Evolutionary conservation across 2,797 vertebrate genomes (phyloP).

Genomic region (Denticeps clupeoides): DNA sequence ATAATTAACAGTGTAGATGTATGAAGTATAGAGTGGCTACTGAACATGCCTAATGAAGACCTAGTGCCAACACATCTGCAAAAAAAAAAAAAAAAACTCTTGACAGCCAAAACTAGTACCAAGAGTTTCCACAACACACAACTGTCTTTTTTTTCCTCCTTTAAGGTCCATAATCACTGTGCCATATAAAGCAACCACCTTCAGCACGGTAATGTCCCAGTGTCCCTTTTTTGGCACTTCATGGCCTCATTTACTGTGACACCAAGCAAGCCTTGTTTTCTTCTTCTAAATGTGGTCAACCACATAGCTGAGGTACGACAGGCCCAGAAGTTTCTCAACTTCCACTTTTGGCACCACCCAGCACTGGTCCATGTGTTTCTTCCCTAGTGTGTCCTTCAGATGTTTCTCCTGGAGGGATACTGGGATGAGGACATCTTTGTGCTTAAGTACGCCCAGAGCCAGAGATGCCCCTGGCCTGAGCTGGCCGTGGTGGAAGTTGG

Average conservation of each 20-base stretch:
- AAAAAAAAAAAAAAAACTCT: no score
- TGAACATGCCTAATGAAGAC: no score
- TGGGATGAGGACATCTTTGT: neutral
- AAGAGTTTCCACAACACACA: no score
- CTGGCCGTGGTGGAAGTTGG: neutral
- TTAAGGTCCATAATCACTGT: conserved; percentile 9
- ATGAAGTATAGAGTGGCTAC: no score
- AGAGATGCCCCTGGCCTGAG: neutral
- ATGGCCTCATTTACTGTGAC: neutral
- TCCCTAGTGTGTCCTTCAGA: conserved; percentile 31
- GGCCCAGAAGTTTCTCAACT: conserved; percentile 30
- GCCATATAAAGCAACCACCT: no score
- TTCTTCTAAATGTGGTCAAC: conserved; percentile 36
- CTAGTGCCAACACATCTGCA: no score
- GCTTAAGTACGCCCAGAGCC: conserved; percentile 11
- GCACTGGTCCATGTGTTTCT: conserved; percentile 23
- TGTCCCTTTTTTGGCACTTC: conserved; percentile 14
- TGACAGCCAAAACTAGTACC: no score
- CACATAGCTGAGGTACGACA: conserved; percentile 52
- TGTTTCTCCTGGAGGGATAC: conserved; percentile 31
- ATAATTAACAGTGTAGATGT: no score
- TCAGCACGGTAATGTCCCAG: conserved; percentile 12
- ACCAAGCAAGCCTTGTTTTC: no score
- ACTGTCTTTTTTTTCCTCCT: no score
- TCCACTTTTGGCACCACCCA: conserved; percentile 36